Evolutionary conservation across 2,113 vertebrate genomes (phyloP), one percentile per base, ranked within the genome.

Genomic region (Tautogolabrus adspersus): DNA sequence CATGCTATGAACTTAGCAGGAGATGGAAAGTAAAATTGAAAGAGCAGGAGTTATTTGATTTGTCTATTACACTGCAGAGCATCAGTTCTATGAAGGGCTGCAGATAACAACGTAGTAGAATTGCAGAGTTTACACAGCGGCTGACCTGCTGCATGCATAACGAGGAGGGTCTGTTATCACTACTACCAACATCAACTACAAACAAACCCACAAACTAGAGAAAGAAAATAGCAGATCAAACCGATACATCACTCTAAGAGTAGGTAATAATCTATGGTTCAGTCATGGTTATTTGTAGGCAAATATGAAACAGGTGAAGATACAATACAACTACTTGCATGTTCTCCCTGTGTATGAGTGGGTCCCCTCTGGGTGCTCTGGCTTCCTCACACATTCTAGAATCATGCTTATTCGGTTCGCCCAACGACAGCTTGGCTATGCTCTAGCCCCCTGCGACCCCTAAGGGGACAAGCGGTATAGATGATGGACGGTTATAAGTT

Each of bases 71-170:
- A n/a, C 55, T 37, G 52, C 49, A 37, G 15, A 38, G 18, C 19
- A 58, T 42, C 21, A 19, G 57, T 49, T 10, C 44, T 64, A 42
- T 26, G 34, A 72, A 58, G 61, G 49, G 34, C 62, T 67, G 21
- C 52, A 12, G 46, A 6, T 11, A 47, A 3, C 46, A 47, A 47
- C 12, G 12, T 15, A 46, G 3, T 11, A 46, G 13, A 13, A 15
- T 18, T 49, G 46, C 3, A 49, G 46, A 18, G 46, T 5, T 49
- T 6, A 19, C 47, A 49, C 16, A 19, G 47, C 47, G 16, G 47
- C 47, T 8, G 47, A 49, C 16, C 47, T 13, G 7, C 16, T 49
- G 15, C 7, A 49, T 18, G 47, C 47, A 18, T 18, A 19, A 49
- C 47, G 7, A 19, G 6, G 7, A 19, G 6, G 16, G 65, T 47